Conservation (phyloP, 2,888 invertebrate species). For the Pogonocherus hispidulus region DNA sequence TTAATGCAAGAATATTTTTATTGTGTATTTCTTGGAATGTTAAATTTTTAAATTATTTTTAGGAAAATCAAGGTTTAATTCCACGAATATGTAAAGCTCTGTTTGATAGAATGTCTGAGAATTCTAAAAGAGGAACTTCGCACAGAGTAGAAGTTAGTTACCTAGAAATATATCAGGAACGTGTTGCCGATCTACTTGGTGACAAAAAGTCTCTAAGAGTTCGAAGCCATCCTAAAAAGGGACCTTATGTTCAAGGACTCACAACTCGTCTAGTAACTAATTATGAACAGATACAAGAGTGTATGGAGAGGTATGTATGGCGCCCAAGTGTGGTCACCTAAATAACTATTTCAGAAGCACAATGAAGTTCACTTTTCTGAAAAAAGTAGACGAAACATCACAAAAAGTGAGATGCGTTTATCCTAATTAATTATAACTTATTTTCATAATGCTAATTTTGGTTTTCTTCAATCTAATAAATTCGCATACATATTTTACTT, state of each 20-base stretch:
- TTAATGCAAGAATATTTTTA: no score
- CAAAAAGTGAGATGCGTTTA: no score
- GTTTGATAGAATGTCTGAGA: constrained; percentile 85
- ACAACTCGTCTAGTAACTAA: constrained; percentile 89
- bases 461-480: no score
- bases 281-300: constrained; percentile 87
- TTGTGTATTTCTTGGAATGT: no score
- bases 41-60: no score
- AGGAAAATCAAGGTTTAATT: constrained; percentile 86
- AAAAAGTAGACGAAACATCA: no score
- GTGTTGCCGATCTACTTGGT: constrained; percentile 79
- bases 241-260: constrained; percentile 88
- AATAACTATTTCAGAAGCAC: no score
- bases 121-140: constrained; percentile 85
- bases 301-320: constrained; percentile 66
- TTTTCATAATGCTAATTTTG: no score
- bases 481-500: no score
- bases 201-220: constrained; percentile 72
- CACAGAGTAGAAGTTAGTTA: constrained; percentile 87
- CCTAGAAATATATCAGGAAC: constrained; percentile 76
- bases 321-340: no score
- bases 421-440: no score
- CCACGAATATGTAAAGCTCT: constrained; percentile 88
- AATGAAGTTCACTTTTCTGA: no score
- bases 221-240: constrained; percentile 82